Percentiles rank a stretch among this genome's conserved stretches.
These are phyloP conservation scores for Charaxes varanes DNA, from an alignment of 1,140 invertebrate genomes.

Conservation along the genomic window DNA sequence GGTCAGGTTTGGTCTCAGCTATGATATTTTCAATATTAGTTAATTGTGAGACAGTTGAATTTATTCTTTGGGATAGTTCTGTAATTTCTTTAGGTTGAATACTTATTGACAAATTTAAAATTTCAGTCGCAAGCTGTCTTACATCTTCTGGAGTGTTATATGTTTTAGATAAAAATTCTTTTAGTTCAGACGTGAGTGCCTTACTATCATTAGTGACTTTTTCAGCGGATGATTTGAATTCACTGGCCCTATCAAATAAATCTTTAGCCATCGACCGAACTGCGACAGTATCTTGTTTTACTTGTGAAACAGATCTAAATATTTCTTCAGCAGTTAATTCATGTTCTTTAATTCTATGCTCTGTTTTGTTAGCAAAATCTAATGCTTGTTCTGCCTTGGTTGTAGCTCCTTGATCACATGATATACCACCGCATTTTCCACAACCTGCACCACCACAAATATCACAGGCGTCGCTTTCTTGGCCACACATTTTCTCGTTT, in stretches of 20 bases:
- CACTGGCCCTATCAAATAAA: constrained; percentile 65
- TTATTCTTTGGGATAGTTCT: constrained; percentile 87
- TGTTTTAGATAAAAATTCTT: constrained; percentile 83
- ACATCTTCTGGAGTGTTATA: constrained; percentile 89
- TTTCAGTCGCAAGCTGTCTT: constrained; percentile 83
- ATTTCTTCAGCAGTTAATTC: constrained; percentile 83
- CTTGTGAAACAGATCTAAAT: constrained; percentile 73
- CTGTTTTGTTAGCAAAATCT: constrained; percentile 88
- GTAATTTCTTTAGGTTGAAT: constrained; percentile 90
- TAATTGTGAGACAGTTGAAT: constrained; percentile 87
- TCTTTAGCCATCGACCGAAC: constrained; percentile 70
- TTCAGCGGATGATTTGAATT: constrained; percentile 70
- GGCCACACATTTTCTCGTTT: constrained; percentile 93
- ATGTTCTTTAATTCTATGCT: constrained; percentile 85
- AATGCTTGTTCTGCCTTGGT: constrained; percentile 90
- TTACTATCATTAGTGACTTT: constrained; percentile 72
- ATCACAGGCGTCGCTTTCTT: constrained; percentile 90
- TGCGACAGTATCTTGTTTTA: constrained; percentile 74
- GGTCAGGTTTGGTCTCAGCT: constrained; percentile 86
- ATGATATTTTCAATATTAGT: constrained; percentile 94
- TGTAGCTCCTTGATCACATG: constrained; percentile 91
- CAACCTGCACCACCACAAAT: constrained; percentile 97
- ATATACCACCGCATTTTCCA: constrained; percentile 90
- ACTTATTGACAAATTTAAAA: constrained; percentile 77
- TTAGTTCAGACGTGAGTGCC: constrained; percentile 80